Evolutionary conservation across 1,140 invertebrate genomes (phyloP).

Genomic region (Hestina assimilis): DNA sequence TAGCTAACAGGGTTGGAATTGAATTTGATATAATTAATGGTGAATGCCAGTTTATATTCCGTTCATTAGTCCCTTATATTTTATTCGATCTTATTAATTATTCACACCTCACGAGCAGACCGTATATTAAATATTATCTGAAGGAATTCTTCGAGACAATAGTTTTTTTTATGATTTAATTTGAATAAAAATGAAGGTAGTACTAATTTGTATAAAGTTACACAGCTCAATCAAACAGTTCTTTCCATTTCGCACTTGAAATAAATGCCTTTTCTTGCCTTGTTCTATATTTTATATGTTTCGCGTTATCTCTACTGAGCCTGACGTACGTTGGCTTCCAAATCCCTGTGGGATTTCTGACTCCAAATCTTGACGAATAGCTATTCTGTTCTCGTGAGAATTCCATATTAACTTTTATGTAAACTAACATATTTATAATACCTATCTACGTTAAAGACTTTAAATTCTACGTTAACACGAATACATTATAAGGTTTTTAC

Average conservation of each 20-base stretch:
- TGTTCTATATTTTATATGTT: not conserved
- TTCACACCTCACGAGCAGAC: not conserved
- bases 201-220: no score
- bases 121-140: not conserved
- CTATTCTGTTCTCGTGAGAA: not conserved
- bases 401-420: slow-evolving; percentile 1
- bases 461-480: no score
- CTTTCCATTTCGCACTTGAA: not conserved
- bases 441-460: not conserved
- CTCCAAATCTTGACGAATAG: slow-evolving; percentile 12
- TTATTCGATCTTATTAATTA: slow-evolving; percentile 6
- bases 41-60: not conserved
- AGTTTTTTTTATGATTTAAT: no score
- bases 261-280: not conserved
- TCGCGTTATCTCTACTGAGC: not conserved
- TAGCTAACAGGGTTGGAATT: no score
- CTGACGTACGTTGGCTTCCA: slow-evolving; percentile 6
- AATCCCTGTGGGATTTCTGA: slow-evolving; percentile 3
- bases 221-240: not conserved
- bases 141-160: not conserved
- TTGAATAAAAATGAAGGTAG: no score
- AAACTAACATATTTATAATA: slow-evolving; percentile 6
- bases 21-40: not conserved
- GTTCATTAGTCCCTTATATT: not conserved
- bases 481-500: no score